These are phyloP conservation scores for Meloe dianella DNA, from an alignment of 2,888 invertebrate species.

Conservation along the genomic window DNA sequence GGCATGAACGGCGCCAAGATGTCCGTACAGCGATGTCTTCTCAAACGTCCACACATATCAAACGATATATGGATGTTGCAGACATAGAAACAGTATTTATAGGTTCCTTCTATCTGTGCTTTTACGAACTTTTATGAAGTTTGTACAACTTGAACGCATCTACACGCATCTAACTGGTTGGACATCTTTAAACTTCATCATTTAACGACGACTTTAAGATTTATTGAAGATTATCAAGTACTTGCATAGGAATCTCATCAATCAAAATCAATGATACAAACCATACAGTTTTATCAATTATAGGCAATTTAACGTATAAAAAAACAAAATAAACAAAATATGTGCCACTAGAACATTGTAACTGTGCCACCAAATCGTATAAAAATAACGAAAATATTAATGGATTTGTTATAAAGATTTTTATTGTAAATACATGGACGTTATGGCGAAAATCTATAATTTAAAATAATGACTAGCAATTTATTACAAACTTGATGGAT, in stretches of 20 bases:
- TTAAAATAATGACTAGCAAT: slow-evolving; percentile 12
- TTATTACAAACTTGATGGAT: not conserved
- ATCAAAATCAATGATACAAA: not conserved
- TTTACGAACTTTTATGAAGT: not conserved
- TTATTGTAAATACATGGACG: slow-evolving; percentile 1
- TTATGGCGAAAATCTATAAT: slow-evolving; percentile 11
- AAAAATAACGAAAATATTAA: not conserved
- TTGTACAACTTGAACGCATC: not conserved
- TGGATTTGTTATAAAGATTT: not conserved
- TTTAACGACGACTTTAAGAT: not conserved
- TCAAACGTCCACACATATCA: slow-evolving; percentile 37
- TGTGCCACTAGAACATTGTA: slow-evolving; percentile 9
- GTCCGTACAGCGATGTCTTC: slow-evolving; percentile 46
- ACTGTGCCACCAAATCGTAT: not conserved
- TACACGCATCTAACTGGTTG: not conserved
- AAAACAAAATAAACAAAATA: too few relatives aligned
- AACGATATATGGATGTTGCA: slow-evolving; percentile 8
- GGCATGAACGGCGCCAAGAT: slow-evolving; percentile 46
- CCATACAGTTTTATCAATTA: not conserved
- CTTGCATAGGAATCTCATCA: not conserved
- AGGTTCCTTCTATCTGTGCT: not conserved
- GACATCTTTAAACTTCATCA: not conserved
- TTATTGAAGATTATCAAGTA: not conserved
- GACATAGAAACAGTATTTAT: slow-evolving; percentile 5
- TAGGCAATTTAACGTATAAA: too few relatives aligned